These are phyloP conservation scores for Doryteuthis pealeii DNA, from an alignment of 1,140 invertebrate species.

Conservation along the genomic window DNA sequence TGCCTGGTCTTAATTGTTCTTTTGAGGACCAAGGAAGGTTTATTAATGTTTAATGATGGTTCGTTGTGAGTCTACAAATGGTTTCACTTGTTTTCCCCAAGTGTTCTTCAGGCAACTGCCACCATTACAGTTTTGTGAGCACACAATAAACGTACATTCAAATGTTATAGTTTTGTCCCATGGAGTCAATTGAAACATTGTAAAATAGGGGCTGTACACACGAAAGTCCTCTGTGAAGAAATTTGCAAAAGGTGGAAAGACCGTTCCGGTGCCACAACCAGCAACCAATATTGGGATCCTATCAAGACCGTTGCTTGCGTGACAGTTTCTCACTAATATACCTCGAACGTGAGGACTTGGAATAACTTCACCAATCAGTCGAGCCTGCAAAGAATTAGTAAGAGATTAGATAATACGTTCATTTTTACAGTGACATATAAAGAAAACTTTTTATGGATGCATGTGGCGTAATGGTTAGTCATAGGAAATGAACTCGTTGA, in stretches of 20 bases:
- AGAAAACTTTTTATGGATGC: too few species aligned
- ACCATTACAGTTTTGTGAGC: background rate
- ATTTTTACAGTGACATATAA: too few species aligned
- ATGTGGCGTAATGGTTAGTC: too few species aligned
- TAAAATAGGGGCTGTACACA: background rate
- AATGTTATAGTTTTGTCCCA: background rate
- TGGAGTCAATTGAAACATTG: background rate
- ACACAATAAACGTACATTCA: background rate
- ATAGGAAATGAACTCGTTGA: too few species aligned
- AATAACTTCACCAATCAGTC: too few species aligned
- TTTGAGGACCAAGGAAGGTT: too few species aligned
- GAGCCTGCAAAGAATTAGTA: too few species aligned
- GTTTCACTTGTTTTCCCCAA: too few species aligned
- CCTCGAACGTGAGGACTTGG: background rate
- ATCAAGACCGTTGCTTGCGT: background rate
- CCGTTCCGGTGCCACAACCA: background rate
- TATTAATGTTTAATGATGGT: too few species aligned
- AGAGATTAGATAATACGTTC: too few species aligned
- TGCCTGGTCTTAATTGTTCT: too few species aligned
- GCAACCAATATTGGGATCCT: background rate
- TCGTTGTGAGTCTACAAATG: too few species aligned
- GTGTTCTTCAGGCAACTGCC: background rate
- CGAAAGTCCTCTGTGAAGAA: background rate
- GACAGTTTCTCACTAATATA: background rate
- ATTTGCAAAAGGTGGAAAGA: background rate